Conservation (phyloP, 1,140 invertebrate genomes). For the Bombus confusus region DNA sequence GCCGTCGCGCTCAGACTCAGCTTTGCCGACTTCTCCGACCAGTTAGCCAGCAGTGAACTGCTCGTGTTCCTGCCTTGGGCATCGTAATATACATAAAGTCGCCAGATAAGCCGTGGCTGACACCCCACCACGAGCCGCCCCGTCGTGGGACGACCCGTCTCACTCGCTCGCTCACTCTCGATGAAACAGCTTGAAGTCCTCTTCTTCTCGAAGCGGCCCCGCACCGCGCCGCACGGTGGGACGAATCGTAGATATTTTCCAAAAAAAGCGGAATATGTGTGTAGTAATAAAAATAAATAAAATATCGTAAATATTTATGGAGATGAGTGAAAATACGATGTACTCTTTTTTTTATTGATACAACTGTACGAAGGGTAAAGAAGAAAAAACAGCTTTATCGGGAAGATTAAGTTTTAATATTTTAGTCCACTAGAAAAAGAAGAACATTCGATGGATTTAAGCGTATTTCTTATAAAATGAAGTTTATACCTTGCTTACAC, state of each 20-base stretch:
- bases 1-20: conserved; percentile 46
- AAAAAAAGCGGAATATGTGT: too few species aligned
- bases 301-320: too few species aligned
- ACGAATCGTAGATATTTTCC: background rate
- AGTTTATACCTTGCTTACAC: too few species aligned
- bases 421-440: too few species aligned
- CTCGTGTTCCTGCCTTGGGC: conserved; percentile 71
- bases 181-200: conserved; percentile 48
- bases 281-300: too few species aligned
- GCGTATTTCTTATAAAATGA: too few species aligned
- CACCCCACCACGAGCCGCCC: conserved; percentile 64
- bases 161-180: conserved; percentile 35
- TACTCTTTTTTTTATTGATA: too few species aligned
- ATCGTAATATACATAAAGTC: conserved; percentile 79
- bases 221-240: background rate
- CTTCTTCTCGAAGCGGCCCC: conserved; percentile 29
- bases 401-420: too few species aligned
- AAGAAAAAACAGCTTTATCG: too few species aligned
- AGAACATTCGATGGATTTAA: too few species aligned
- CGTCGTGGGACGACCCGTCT: conserved; percentile 58
- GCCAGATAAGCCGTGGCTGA: conserved; percentile 74
- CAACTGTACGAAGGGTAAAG: too few species aligned
- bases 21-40: conserved; percentile 65
- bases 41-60: conserved; percentile 76
- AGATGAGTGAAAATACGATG: too few species aligned